These are phyloP conservation scores for Porites lutea DNA, from an alignment of 64 coral and sea anemone species.

Conservation along the genomic window DNA sequence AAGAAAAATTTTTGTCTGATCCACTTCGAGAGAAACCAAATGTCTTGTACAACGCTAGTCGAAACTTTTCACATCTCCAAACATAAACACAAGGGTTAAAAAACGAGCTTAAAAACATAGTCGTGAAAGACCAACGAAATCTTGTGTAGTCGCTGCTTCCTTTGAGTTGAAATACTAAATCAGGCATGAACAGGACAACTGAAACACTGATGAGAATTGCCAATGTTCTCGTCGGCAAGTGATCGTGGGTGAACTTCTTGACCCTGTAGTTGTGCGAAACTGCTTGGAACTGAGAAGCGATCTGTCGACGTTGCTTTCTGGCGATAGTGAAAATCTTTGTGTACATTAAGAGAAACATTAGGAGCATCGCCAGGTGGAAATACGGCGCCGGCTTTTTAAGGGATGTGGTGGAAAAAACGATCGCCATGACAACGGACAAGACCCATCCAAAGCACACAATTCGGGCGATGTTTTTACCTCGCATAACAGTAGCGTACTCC, in stretches of 20 bases:
- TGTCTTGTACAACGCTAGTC: conserved; percentile 17
- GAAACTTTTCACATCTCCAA: conserved; percentile 49
- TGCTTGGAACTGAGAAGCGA: conserved; percentile 13
- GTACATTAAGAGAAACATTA: conserved; percentile 36
- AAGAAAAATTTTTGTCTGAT: neutral
- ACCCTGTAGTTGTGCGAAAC: conserved; percentile 41
- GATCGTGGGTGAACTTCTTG: neutral
- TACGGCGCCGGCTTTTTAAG: neutral
- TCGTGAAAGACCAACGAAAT: conserved; percentile 33
- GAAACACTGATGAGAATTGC: conserved; percentile 19
- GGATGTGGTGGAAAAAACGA: neutral
- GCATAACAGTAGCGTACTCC: conserved; percentile 18
- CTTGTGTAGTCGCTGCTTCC: conserved; percentile 29
- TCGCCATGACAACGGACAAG: conserved; percentile 10
- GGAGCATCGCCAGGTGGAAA: conserved; percentile 25
- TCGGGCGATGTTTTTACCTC: conserved; percentile 5
- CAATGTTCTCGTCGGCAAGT: conserved; percentile 8
- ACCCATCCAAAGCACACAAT: conserved; percentile 9
- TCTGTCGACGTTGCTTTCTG: conserved; percentile 28
- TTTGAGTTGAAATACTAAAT: conserved; percentile 19
- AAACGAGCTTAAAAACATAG: conserved; percentile 48
- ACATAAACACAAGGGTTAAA: conserved; percentile 45
- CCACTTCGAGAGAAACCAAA: conserved; percentile 7
- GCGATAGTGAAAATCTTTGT: conserved; percentile 30
- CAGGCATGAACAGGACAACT: conserved; percentile 17